A percentile compares a stretch with the other conserved stretches of the same genome.
Evolutionary conservation across 2,797 vertebrate species (phyloP).

Genomic region (Rhinoraja longicauda): DNA sequence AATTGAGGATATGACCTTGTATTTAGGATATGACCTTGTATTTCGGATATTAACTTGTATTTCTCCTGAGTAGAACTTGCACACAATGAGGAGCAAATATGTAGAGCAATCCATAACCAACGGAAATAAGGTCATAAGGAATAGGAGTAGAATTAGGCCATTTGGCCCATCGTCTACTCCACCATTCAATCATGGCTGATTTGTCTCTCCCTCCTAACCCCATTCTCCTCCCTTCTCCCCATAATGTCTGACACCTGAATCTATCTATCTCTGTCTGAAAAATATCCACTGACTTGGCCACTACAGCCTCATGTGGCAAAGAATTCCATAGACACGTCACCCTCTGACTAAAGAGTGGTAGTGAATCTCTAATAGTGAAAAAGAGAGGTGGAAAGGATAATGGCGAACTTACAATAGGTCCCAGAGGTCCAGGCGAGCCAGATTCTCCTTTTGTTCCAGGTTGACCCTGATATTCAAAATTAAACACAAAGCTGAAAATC

Average conservation of each 20-base stretch:
- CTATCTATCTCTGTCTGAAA: no score
- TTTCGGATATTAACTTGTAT: not conserved
- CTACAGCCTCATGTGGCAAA: no score
- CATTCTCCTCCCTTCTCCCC: no score
- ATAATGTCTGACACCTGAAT: no score
- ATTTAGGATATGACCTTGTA: not conserved
- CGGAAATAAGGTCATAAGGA: not conserved
- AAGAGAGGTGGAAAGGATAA: not conserved
- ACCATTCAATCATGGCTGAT: no score
- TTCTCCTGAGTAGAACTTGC: not conserved
- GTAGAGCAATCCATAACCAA: not conserved
- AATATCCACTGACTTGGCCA: no score
- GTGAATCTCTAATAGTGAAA: no score
- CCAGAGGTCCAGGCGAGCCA: not conserved
- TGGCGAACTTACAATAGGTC: not conserved
- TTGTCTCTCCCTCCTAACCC: no score
- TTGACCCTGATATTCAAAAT: not conserved
- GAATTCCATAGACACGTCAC: no score
- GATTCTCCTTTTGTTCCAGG: conserved; percentile 17
- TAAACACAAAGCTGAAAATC: not conserved
- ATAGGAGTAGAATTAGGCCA: no score
- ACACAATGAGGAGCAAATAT: not conserved
- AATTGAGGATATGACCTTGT: not conserved
- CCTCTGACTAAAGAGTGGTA: no score
- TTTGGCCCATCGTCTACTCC: no score